These are phyloP conservation scores for Selene dorsalis DNA, from an alignment of 2,797 vertebrate genomes.

Conservation along the genomic window DNA sequence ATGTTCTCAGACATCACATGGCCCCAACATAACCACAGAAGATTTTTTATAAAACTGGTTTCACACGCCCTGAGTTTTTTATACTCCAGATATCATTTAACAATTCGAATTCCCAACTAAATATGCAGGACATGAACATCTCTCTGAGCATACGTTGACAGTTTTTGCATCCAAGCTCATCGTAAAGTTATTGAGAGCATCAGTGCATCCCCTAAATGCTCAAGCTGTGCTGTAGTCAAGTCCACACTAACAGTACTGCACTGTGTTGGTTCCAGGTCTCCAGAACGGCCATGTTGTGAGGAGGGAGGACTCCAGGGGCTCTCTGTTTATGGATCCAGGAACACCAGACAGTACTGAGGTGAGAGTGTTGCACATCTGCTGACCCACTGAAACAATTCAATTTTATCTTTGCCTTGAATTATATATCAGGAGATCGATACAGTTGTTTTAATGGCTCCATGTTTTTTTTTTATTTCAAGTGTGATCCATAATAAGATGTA, in stretches of 20 bases:
- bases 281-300: slow-evolving; percentile 89
- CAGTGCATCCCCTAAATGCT: not conserved
- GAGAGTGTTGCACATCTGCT: slow-evolving; percentile 12
- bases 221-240: not conserved
- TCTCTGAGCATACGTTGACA: not conserved
- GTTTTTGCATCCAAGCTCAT: not conserved
- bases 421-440: no score
- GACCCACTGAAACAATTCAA: not conserved
- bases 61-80: not conserved
- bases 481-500: no score
- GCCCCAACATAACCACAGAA: not conserved
- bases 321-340: slow-evolving; percentile 88
- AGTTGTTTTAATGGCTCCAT: no score
- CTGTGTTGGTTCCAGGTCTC: slow-evolving; percentile 75
- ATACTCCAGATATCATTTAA: not conserved
- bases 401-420: not conserved
- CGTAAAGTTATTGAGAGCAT: not conserved
- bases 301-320: slow-evolving; percentile 92
- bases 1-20: not conserved
- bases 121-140: not conserved
- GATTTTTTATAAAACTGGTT: no score
- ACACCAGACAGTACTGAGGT: slow-evolving; percentile 82
- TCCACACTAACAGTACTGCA: not conserved
- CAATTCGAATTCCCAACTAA: not conserved
- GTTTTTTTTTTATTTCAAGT: no score